Evolutionary conservation across 2,888 invertebrate species (phyloP).

Genomic region (Nowickia ferox): DNA sequence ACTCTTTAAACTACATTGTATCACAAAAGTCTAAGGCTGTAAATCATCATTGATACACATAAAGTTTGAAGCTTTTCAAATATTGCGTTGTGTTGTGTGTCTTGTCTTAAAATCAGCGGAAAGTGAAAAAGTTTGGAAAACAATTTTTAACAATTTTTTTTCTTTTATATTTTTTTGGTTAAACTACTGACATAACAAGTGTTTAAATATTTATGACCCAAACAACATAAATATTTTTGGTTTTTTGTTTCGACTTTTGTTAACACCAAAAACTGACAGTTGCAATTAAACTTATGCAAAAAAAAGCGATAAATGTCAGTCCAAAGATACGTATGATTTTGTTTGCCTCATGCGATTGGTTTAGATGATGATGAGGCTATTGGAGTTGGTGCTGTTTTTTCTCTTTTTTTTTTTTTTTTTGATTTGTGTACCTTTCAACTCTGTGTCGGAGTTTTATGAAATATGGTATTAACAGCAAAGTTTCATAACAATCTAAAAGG

Average conservation of each 20-base stretch:
- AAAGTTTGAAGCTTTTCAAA: constrained; percentile 42
- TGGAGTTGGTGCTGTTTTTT: constrained; percentile 4
- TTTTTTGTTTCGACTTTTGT: constrained; percentile 52
- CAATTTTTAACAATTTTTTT: constrained; percentile 1
- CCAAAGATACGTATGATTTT: constrained; percentile 43
- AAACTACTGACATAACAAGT: constrained; percentile 74
- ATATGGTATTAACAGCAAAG: constrained; percentile 55
- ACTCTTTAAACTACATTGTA: constrained; percentile 67
- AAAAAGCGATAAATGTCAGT: constrained; percentile 67
- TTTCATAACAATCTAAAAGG: constrained; percentile 15
- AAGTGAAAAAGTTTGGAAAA: constrained; percentile 56
- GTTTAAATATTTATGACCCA: constrained; percentile 74
- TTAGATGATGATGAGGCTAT: neutral
- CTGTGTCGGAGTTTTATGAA: constrained; percentile 55
- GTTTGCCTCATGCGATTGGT: constrained; percentile 38
- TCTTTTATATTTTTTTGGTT: constrained; percentile 40
- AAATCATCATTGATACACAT: constrained; percentile 62
- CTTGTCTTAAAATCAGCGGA: constrained; percentile 2
- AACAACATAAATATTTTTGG: constrained; percentile 62
- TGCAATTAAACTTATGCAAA: constrained; percentile 67
- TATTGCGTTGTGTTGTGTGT: neutral
- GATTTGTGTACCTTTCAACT: constrained; percentile 52
- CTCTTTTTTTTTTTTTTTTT: constrained; percentile 4
- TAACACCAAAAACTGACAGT: constrained; percentile 71
- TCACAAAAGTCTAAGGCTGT: constrained; percentile 39